Evolutionary conservation across 37 sponge, comb jelly and placozoan species (phyloP).

Genomic region (Ephydatia muelleri): DNA sequence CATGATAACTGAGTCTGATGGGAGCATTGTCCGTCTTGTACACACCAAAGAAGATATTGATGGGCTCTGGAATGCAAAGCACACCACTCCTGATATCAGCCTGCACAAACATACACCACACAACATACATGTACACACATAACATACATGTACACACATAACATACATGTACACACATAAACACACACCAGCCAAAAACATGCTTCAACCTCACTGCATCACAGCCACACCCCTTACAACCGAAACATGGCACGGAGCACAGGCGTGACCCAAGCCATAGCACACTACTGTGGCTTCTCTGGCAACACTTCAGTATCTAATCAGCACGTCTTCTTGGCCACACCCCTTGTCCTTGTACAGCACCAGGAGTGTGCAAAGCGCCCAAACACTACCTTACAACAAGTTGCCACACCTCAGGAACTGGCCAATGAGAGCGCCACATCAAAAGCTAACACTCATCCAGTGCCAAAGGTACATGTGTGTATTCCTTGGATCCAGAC

Average conservation of each 20-base stretch:
- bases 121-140: too few relatives aligned
- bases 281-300: too few relatives aligned
- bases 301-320: neutral
- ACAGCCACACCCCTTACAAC: neutral
- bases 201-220: neutral
- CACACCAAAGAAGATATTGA: constrained; percentile 89
- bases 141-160: too few relatives aligned
- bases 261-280: neutral
- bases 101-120: too few relatives aligned
- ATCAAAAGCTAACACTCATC: neutral
- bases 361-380: too few relatives aligned
- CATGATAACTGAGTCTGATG: constrained; percentile 91
- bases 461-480: neutral
- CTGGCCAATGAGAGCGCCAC: neutral
- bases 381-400: too few relatives aligned
- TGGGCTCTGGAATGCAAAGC: constrained; percentile 71
- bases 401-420: too few relatives aligned
- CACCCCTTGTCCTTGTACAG: too few relatives aligned
- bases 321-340: too few relatives aligned
- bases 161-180: too few relatives aligned
- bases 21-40: constrained; percentile 96
- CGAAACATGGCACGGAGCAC: neutral
- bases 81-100: neutral
- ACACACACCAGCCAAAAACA: neutral
- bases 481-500: too few relatives aligned